A percentile compares a stretch with the other conserved stretches of the same genome.
These are phyloP conservation scores for Philaenus spumarius DNA, from an alignment of 1,140 invertebrate genomes.

Conservation along the genomic window DNA sequence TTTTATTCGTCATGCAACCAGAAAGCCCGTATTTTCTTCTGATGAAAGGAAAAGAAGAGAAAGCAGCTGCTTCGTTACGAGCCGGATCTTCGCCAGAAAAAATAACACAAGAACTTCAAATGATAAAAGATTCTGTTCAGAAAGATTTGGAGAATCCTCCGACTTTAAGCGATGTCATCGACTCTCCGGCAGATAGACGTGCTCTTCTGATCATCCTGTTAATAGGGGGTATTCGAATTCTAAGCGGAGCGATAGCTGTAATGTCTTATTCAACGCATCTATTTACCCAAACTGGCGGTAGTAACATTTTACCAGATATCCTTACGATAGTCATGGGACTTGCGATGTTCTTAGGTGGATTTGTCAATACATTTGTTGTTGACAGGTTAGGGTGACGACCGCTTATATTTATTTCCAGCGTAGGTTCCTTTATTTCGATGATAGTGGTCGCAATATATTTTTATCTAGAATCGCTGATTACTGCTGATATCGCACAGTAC, in stretches of 20 bases:
- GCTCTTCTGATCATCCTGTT: slow-evolving; percentile 26
- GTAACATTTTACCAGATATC: not conserved
- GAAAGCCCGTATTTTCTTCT: slow-evolving; percentile 73
- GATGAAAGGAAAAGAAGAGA: slow-evolving; percentile 47
- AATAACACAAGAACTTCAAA: slow-evolving; percentile 19
- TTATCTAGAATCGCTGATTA: not conserved
- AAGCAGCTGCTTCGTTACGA: slow-evolving; percentile 55
- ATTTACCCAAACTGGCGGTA: slow-evolving; percentile 17
- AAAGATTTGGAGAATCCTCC: slow-evolving; percentile 11
- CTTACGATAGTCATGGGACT: slow-evolving; percentile 26
- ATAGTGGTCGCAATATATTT: slow-evolving; percentile 26
- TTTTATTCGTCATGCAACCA: slow-evolving; percentile 67
- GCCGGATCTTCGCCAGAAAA: too few species aligned
- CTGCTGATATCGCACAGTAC: not conserved
- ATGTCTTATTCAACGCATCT: slow-evolving; percentile 24
- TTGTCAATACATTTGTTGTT: slow-evolving; percentile 36
- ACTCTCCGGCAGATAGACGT: slow-evolving; percentile 16
- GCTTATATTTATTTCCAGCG: slow-evolving; percentile 40
- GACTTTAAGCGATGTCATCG: slow-evolving; percentile 18
- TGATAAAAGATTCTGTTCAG: too few species aligned
- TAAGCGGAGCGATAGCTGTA: slow-evolving; percentile 26
- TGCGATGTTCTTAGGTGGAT: slow-evolving; percentile 25
- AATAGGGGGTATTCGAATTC: slow-evolving; percentile 20
- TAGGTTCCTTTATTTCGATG: slow-evolving; percentile 16
- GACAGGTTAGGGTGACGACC: slow-evolving; percentile 42